A percentile compares a stretch with the other conserved stretches of the same genome.
Evolutionary conservation across 2,113 vertebrate species (phyloP).

Genomic region (Tor tambroides): DNA sequence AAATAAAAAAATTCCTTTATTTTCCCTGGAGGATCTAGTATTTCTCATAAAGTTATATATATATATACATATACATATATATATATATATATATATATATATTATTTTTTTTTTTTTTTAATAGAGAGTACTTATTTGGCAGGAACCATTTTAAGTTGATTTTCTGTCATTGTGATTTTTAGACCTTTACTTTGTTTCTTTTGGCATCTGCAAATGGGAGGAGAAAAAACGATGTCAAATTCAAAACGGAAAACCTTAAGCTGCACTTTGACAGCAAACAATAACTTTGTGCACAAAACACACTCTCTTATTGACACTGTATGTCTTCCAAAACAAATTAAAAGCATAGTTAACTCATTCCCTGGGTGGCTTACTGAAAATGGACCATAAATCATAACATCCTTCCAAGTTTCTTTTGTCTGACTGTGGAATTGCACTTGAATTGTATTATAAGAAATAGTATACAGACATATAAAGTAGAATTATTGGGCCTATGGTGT

Average conservation of each 20-base stretch:
- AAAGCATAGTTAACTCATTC: background rate
- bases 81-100: no score
- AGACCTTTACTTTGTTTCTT: background rate
- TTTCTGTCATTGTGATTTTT: background rate
- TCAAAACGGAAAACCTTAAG: background rate
- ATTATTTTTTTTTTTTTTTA: background rate
- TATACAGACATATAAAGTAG: background rate
- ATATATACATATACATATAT: no score
- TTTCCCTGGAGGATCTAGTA: background rate
- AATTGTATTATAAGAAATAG: background rate
- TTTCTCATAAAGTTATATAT: background rate
- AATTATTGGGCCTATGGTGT: background rate
- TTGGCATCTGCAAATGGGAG: background rate
- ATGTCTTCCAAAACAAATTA: slow-evolving; percentile 6
- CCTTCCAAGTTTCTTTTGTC: background rate
- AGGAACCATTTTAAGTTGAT: background rate
- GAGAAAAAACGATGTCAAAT: background rate
- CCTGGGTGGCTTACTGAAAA: background rate
- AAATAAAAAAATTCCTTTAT: background rate
- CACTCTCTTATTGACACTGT: background rate
- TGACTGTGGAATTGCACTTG: background rate
- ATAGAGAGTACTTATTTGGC: background rate
- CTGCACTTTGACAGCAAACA: slow-evolving; percentile 33
- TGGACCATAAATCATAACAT: background rate
- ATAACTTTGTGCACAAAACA: background rate